Conservation (phyloP, 2,797 vertebrate species). For the Calcarius lapponicus region DNA sequence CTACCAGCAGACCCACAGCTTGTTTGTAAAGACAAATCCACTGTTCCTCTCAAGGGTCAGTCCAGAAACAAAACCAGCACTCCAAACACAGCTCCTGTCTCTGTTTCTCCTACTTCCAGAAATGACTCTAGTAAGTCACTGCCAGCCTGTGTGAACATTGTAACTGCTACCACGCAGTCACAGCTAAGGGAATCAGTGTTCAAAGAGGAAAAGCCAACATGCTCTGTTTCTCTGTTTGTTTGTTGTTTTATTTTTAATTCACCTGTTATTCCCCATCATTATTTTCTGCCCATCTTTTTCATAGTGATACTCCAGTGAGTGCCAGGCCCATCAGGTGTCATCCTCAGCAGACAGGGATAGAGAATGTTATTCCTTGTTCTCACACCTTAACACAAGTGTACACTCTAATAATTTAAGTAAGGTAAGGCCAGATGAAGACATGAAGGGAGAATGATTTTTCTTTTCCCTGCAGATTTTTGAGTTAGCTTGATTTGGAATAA, state of each 20-base stretch:
- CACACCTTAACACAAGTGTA: neutral
- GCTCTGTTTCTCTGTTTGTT: neutral
- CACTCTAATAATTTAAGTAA: neutral
- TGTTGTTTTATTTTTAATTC: neutral
- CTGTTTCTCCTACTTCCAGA: neutral
- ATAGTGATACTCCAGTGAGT: neutral
- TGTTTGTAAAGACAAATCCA: too few species aligned
- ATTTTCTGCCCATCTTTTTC: neutral
- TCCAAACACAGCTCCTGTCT: neutral
- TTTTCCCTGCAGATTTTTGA: neutral
- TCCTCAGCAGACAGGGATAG: neutral
- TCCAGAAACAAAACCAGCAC: neutral
- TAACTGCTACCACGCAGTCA: neutral
- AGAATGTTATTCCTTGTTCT: neutral
- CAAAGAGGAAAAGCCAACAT: neutral
- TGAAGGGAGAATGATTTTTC: neutral
- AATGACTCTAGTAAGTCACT: neutral
- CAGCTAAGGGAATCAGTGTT: neutral
- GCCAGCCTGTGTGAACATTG: neutral
- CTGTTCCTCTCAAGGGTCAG: neutral
- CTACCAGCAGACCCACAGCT: too few species aligned
- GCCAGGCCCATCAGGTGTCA: neutral
- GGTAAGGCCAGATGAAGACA: neutral
- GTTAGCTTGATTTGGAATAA: constrained; percentile 1
- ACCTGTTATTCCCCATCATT: neutral